Evolutionary conservation across 2,113 vertebrate genomes (phyloP).

Genomic region (Lepus americanus): DNA sequence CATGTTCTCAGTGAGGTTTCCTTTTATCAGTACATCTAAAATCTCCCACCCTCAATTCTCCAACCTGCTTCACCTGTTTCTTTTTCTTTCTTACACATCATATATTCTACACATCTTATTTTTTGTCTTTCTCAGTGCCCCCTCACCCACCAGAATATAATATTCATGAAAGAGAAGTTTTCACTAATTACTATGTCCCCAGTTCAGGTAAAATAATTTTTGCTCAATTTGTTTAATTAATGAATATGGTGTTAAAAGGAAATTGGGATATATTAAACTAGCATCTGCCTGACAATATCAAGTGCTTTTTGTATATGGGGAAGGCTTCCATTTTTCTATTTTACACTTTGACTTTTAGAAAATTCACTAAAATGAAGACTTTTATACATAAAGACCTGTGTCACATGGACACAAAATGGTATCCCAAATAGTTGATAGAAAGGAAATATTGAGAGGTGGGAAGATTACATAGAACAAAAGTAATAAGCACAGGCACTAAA

Average conservation of each 20-base stretch:
- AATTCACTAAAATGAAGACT: not conserved
- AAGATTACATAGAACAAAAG: not conserved
- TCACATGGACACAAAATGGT: not conserved
- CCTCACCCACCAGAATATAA: not conserved
- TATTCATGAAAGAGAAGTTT: not conserved
- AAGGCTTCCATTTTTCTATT: not conserved
- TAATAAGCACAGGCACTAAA: not conserved
- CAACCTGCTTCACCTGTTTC: not conserved
- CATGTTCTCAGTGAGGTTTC: not conserved
- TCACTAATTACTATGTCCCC: not conserved
- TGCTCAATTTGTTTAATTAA: not conserved
- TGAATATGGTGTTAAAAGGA: not conserved
- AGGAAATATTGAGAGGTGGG: not conserved
- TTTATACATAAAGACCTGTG: not conserved
- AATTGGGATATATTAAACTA: not conserved
- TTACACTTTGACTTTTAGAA: not conserved
- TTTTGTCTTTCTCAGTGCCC: not conserved
- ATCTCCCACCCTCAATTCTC: not conserved
- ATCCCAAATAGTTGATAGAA: fast-evolving
- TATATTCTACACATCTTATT: not conserved
- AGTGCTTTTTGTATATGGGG: not conserved
- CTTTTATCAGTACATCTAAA: not conserved
- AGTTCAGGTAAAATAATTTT: not conserved
- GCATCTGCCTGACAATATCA: not conserved
- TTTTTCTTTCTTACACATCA: not conserved